Evolutionary conservation across 2,888 invertebrate species (phyloP), one percentile per base, ranked within the genome.

Genomic region (Hydrotaea diabolus): DNA sequence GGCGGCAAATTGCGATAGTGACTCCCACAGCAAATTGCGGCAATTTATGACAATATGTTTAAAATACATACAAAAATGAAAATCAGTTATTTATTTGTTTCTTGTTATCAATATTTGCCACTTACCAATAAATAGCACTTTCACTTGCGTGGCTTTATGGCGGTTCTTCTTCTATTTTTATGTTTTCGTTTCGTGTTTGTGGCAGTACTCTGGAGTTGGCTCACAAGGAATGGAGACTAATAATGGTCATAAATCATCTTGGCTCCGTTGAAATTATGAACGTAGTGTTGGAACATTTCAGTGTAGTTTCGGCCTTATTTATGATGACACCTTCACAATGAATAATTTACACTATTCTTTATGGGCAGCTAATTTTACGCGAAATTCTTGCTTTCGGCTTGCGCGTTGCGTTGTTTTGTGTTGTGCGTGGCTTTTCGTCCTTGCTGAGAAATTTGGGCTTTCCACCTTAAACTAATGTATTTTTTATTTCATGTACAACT

Each of bases 401-500:
- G 39, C 57, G 26, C 9, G 26, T 57, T 57, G 15, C 15, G 15
- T 49, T 23, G 26, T 13, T n/a, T n/a, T n/a, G n/a, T n/a, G n/a
- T n/a, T n/a, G n/a, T 26, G 23, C 31, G 31, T 31, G 2, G 31
- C 31, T 7, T 31, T 31, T 7, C 31, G 2, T 31, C 3, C 7
- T 31, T 31, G 31, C 7, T 7, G 31, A 7, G 3, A 2, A 31
- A 31, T 31, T 31, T 31, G 2, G 31, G 31, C 2, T 31, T 23
- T 55, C 53, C 69, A 59, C 59, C 77, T 71, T 69, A 26, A 71
- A 82, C 69, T 82, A 79, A 83, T 79, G 82, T 72, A 26, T 83
- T 80, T 77, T 79, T 79, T 79, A 83, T 79, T 80, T 83, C 26
- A 76, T 80, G 79, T 19, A 26, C 26, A 55, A 43, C 46, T 71